Conservation (phyloP, 92 coral and sea anemone genomes). For the Zoanthus sansibaricus region DNA sequence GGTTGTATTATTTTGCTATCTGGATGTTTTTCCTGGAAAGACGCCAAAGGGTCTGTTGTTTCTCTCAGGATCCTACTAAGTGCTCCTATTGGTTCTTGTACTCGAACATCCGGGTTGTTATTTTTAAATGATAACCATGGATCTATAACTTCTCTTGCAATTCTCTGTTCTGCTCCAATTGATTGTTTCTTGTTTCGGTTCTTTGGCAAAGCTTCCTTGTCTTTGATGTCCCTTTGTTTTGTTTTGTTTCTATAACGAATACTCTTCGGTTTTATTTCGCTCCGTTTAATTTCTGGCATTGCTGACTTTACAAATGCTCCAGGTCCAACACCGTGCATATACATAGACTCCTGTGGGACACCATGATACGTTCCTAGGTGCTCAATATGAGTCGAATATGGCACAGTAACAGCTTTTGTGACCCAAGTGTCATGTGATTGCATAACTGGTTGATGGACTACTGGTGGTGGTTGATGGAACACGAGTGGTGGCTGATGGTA, state of each 20-base stretch:
- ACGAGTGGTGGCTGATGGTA: constrained; percentile 97
- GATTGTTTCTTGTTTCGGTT: constrained; percentile 33
- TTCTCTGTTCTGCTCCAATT: constrained; percentile 33
- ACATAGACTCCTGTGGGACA: constrained; percentile 86
- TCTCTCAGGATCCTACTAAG: constrained; percentile 18
- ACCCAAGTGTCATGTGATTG: constrained; percentile 91
- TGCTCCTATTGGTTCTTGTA: constrained; percentile 35
- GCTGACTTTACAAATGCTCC: constrained; percentile 84
- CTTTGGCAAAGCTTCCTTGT: constrained; percentile 64
- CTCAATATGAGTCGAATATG: constrained; percentile 73
- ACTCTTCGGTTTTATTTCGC: constrained; percentile 11
- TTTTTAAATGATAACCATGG: constrained; percentile 30
- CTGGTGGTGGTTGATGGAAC: constrained; percentile 98
- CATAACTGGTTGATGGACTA: constrained; percentile 91
- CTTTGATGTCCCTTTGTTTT: neutral
- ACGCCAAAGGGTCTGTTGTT: constrained; percentile 19
- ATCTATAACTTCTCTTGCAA: constrained; percentile 23
- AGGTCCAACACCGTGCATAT: constrained; percentile 78
- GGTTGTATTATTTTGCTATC: constrained; percentile 16
- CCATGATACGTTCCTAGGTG: constrained; percentile 85
- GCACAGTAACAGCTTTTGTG: constrained; percentile 79
- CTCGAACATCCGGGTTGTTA: neutral
- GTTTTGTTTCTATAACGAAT: neutral
- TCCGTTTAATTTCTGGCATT: constrained; percentile 65
- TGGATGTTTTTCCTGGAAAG: constrained; percentile 14